phyloP scores from a whole-genome alignment of 2,888 invertebrate genomes.

The Troides aeacus region DNA sequence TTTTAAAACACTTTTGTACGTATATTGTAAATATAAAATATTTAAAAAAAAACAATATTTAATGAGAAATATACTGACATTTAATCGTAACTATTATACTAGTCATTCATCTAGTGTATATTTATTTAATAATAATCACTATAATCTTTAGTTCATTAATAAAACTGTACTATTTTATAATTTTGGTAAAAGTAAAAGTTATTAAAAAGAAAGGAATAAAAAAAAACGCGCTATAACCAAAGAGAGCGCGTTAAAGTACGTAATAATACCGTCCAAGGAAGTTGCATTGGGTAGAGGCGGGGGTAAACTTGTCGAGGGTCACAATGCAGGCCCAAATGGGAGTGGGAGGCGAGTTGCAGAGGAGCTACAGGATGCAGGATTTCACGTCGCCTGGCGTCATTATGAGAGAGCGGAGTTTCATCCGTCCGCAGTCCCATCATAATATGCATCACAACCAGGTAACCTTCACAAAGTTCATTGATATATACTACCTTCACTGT shows the following conservation, averaged over 20 bases:
- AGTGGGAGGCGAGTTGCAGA: slow-evolving; percentile 68
- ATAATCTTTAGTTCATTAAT: slow-evolving; percentile 40
- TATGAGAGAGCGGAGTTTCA: slow-evolving; percentile 85
- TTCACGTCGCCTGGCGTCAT: slow-evolving; percentile 80
- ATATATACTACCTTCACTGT: too few relatives aligned
- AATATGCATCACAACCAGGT: slow-evolving; percentile 80
- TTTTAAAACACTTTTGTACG: slow-evolving; percentile 43
- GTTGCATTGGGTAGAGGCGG: slow-evolving; percentile 12
- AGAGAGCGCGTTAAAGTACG: slow-evolving; percentile 43
- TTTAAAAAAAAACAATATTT: slow-evolving; percentile 40
- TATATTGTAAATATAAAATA: slow-evolving; percentile 49
- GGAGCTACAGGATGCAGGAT: slow-evolving; percentile 78
- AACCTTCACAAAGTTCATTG: slow-evolving; percentile 24
- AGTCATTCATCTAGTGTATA: slow-evolving; percentile 80
- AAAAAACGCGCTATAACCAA: slow-evolving; percentile 32
- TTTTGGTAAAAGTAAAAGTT: slow-evolving; percentile 34
- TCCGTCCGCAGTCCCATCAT: slow-evolving; percentile 81
- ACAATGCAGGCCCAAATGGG: slow-evolving; percentile 75
- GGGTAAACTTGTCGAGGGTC: slow-evolving; percentile 22
- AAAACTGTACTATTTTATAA: slow-evolving; percentile 9
- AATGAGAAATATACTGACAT: slow-evolving; percentile 55
- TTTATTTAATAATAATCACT: slow-evolving; percentile 58
- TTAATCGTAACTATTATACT: slow-evolving; percentile 70
- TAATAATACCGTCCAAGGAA: slow-evolving; percentile 37
- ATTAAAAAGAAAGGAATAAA: slow-evolving; percentile 31